Evolutionary conservation across 2,113 vertebrate genomes (phyloP), one percentile per base, ranked within the genome.

Genomic region (Empidonax traillii): DNA sequence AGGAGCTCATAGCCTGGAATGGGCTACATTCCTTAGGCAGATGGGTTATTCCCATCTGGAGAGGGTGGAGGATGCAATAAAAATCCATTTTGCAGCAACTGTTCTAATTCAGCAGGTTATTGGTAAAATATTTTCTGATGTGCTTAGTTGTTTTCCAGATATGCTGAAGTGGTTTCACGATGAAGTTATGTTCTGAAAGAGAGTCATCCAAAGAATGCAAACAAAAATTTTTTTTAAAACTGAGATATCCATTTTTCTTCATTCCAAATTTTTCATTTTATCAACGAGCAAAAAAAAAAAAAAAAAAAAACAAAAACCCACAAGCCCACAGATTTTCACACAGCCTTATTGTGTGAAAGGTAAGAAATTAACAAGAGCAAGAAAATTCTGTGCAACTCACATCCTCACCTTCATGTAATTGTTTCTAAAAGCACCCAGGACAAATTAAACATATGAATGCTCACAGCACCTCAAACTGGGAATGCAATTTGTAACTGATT

Each of bases 401-500:
- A 83, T 69, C 3, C 39, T 86, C 46, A 88, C 56, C 59, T 82
- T 28, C 37, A 37, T 43, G 47, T 59, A 71, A 37, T 30, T 83
- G 75, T 85, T 94, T 72, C 85, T 62, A 69, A 90, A 93, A 83
- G n/a, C 79, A 93, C 39, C 21, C 13, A 22, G 51, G 67, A 76
- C 82, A 73, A 31, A 93, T 90, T 83, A 93, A 94, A 83, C 43
- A 47, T 46, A 43, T n/a, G 78, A 94, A 83, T 2, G 3, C 51
- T 90, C 85, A 66, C 68, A 89, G 79, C 65, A 84, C 30, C 61
- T 89, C 68, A 71, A 15, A 81, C 56, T 53, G 65, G 33, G 55
- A 94, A 87, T 67, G 69, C 2, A 27, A 87, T 95, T 93, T 92
- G 83, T 37, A 81, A 80, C 63, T 92, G 93, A 95, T 93, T 95